A percentile compares a stretch with the other conserved stretches of the same genome.
Conservation (phyloP, 2,888 invertebrate species). For the Leptarthrus brevirostris region DNA sequence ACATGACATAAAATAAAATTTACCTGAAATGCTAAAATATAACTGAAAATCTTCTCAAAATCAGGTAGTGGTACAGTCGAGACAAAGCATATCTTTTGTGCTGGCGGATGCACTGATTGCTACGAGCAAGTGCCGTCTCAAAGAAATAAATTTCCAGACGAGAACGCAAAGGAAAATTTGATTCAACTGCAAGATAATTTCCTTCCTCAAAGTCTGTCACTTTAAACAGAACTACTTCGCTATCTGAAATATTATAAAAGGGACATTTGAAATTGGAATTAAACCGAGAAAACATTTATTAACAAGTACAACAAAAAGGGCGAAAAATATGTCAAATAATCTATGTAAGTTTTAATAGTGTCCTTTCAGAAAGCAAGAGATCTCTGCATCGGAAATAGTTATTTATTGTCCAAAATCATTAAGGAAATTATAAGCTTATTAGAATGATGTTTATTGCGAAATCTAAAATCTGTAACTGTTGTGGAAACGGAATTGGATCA, state of each 20-base stretch:
- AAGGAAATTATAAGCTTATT: too few relatives aligned
- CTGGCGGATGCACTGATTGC: neutral
- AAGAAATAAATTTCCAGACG: constrained; percentile 19
- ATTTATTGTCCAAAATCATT: too few relatives aligned
- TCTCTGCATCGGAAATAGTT: too few relatives aligned
- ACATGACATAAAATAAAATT: neutral
- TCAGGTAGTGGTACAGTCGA: neutral
- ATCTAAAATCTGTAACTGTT: too few relatives aligned
- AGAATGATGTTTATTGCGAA: too few relatives aligned
- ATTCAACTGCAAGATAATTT: constrained; percentile 19
- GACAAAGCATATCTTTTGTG: neutral
- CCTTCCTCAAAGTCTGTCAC: constrained; percentile 14
- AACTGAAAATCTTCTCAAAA: constrained; percentile 15
- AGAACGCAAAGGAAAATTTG: constrained; percentile 20
- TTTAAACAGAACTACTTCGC: constrained; percentile 2
- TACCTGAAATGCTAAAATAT: constrained; percentile 40
- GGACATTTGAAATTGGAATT: too few relatives aligned
- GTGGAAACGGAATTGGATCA: too few relatives aligned
- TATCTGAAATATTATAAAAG: constrained; percentile 22
- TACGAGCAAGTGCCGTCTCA: neutral
- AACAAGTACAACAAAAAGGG: too few relatives aligned
- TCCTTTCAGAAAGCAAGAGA: too few relatives aligned
- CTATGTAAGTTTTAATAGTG: too few relatives aligned
- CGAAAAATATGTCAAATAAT: too few relatives aligned
- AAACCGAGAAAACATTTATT: too few relatives aligned